phyloP scores from a whole-genome alignment of 2,113 vertebrate genomes.

The Hydrochoerus hydrochaeris region DNA sequence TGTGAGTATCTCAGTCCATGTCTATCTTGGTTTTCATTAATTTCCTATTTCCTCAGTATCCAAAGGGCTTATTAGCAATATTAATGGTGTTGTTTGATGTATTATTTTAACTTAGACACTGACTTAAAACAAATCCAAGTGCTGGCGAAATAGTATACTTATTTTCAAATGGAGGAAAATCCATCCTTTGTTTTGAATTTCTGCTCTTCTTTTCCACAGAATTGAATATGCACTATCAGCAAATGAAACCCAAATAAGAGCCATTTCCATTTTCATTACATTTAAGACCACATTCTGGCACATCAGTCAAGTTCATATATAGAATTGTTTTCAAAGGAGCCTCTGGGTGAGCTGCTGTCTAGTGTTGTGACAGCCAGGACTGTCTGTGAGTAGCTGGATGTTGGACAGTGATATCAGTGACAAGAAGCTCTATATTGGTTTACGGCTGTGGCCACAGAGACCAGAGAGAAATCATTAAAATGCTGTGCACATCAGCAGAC shows the following conservation, averaged over 20 bases:
- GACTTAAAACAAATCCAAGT: neutral
- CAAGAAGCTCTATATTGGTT: fast-evolving
- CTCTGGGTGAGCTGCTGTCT: neutral
- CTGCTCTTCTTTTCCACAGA: neutral
- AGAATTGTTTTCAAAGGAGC: neutral
- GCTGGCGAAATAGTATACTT: neutral
- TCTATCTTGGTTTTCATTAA: neutral
- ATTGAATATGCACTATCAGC: neutral
- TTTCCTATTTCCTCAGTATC: neutral
- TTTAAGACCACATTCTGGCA: neutral
- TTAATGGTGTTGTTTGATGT: neutral
- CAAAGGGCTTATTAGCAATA: neutral
- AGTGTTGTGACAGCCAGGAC: neutral
- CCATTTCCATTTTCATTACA: neutral
- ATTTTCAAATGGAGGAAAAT: neutral
- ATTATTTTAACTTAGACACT: neutral
- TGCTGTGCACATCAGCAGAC: neutral
- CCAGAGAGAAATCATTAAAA: neutral
- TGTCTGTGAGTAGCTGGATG: neutral
- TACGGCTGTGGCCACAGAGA: neutral
- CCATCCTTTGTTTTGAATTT: neutral
- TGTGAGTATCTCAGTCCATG: neutral
- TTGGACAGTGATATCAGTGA: neutral
- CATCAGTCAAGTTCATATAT: neutral
- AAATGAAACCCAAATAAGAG: neutral